phyloP scores from a whole-genome alignment of 2,888 invertebrate genomes.

The Coelinius sp. region DNA sequence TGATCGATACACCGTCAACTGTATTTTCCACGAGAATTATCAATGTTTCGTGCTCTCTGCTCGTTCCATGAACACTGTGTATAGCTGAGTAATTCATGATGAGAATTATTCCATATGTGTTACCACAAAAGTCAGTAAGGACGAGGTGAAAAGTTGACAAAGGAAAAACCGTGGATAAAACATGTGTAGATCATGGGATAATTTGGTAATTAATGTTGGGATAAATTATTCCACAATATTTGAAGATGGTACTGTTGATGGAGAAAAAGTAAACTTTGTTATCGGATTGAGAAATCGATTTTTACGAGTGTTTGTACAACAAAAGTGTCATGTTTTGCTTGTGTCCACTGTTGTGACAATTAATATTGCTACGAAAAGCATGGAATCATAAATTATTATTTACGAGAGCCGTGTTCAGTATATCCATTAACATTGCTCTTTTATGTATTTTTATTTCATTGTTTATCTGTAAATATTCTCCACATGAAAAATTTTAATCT shows the following conservation, averaged over 20 bases:
- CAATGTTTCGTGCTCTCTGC: conserved; percentile 58
- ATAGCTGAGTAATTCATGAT: conserved; percentile 4
- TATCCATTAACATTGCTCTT: background rate
- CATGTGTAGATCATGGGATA: conserved; percentile 62
- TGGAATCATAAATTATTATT: conserved; percentile 20
- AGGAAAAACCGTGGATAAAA: conserved; percentile 45
- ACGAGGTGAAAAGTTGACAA: conserved; percentile 16
- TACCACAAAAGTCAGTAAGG: conserved; percentile 18
- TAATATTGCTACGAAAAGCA: conserved; percentile 17
- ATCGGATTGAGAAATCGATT: conserved; percentile 31
- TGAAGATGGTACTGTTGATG: conserved; percentile 37
- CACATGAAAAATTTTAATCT: background rate
- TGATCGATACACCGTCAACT: conserved; percentile 39
- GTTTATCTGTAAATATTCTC: background rate
- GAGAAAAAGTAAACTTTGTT: conserved; percentile 7
- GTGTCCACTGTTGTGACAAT: conserved; percentile 17
- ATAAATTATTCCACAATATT: conserved; percentile 47
- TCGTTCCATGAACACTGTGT: conserved; percentile 50
- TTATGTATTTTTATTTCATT: background rate
- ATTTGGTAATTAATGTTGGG: conserved; percentile 56
- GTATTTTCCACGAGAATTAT: conserved; percentile 64
- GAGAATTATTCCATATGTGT: conserved; percentile 9
- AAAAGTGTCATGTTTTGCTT: conserved; percentile 27
- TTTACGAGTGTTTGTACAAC: conserved; percentile 6
- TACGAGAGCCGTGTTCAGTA: conserved; percentile 4